Evolutionary conservation across 2,797 vertebrate genomes (phyloP), one percentile per base, ranked within the genome.

Genomic region (Aplochiton taeniatus): DNA sequence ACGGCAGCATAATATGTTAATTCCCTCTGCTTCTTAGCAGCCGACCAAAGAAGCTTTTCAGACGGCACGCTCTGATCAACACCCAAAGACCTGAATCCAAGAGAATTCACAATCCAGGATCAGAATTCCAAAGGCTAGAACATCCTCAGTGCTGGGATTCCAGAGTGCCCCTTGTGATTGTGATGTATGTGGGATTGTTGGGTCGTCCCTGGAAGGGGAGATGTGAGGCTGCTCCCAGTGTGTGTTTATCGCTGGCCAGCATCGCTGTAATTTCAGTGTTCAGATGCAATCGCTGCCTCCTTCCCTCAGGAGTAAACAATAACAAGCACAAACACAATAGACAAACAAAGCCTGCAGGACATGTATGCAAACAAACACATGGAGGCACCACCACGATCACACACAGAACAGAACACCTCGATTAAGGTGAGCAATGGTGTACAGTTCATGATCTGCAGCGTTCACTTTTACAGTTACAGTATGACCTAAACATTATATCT

Each of bases 251-350:
- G 63, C 62, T 59, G 83, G 75, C 85, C 86, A 83, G 78, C 79
- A 93, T 93, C 91, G 70, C 88, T 91, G 91, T 92, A 91, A 92
- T 92, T 92, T 92, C 90, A 88, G 89, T 91, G 88, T 91, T 91
- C 89, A 92, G 90, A 93, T 93, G 84, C 84, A 91, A 91, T 93
- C 91, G 76, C 84, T 84, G 70, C 78, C 73, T 72, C 76, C 82
- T 86, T 82, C 91, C 91, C 91, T 83, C 80, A 84, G 90, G 91
- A 92, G 88, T 88, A 88, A 91, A 92, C 87, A 91, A 92, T 85
- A 92, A 92, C 89, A 90, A 85, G 84, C 85, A 78, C 83, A 84
- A 82, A 85, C 82, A 92, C 90, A 91, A 91, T 80, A 91, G 89
- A 89, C 86, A 90, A 92, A 90, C 86, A 91, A 87, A 82, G 80